These are phyloP conservation scores for Girardia tigrina DNA, from an alignment of 2,888 invertebrate genomes.

Conservation along the genomic window DNA sequence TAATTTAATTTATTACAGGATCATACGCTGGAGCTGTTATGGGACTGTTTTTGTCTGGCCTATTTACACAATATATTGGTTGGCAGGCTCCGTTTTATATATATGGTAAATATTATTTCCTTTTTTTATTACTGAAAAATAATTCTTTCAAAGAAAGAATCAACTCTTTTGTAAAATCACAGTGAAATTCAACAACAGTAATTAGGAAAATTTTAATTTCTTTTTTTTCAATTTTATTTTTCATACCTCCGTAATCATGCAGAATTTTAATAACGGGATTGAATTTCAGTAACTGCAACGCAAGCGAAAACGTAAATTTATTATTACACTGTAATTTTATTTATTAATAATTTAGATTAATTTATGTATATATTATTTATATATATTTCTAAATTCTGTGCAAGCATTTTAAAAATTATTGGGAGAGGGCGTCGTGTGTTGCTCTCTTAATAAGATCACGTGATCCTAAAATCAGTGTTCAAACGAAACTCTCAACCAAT, in stretches of 20 bases:
- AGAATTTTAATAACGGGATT: not conserved
- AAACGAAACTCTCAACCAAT: no score
- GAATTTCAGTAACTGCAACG: not conserved
- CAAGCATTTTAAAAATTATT: no score
- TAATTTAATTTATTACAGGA: slow-evolving; percentile 50
- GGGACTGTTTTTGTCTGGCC: slow-evolving; percentile 79
- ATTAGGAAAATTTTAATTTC: not conserved
- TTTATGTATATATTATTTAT: no score
- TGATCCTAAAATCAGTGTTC: no score
- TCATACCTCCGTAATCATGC: not conserved
- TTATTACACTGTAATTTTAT: not conserved
- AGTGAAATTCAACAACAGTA: not conserved
- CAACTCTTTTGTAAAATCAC: not conserved
- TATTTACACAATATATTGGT: slow-evolving; percentile 70
- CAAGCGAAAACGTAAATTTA: not conserved
- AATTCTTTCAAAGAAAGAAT: not conserved
- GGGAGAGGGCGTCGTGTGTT: no score
- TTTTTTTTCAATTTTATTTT: not conserved
- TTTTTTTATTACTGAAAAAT: not conserved
- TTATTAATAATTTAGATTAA: not conserved
- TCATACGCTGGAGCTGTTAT: slow-evolving; percentile 94
- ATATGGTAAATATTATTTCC: slow-evolving; percentile 66
- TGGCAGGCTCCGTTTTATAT: slow-evolving; percentile 92
- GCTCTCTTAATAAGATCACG: no score
- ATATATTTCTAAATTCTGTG: no score